Percentiles rank a stretch among this genome's conserved stretches.
These are phyloP conservation scores for Heterocephalus glaber DNA, from an alignment of 2,113 vertebrate genomes.

Conservation along the genomic window DNA sequence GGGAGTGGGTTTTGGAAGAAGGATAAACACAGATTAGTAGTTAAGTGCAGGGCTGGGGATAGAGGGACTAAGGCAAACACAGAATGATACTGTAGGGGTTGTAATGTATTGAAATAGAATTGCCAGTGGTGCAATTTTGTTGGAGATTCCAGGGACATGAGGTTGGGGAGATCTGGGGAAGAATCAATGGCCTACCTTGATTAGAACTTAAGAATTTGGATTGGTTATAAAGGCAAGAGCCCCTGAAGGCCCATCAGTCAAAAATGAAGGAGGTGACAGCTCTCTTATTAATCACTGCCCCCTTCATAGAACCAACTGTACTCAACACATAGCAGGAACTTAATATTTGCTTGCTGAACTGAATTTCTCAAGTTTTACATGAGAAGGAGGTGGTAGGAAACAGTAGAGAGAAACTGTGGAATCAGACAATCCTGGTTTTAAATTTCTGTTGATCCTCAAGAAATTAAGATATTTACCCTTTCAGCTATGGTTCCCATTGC, in stretches of 20 bases:
- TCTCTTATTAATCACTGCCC: not conserved
- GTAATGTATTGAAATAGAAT: not conserved
- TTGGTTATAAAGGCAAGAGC: not conserved
- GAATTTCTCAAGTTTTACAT: not conserved
- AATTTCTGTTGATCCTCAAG: not conserved
- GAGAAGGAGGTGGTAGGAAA: not conserved
- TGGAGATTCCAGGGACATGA: not conserved
- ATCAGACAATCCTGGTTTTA: not conserved
- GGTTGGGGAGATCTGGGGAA: not conserved
- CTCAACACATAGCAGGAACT: not conserved
- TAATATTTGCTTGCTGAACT: not conserved
- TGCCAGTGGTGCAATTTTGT: not conserved
- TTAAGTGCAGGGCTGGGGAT: not conserved
- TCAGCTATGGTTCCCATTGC: not conserved
- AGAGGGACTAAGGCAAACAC: not conserved
- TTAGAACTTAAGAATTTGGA: not conserved
- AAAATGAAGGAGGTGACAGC: not conserved
- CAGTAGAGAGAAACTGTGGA: not conserved
- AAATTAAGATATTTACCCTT: conserved; percentile 48
- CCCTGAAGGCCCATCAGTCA: not conserved
- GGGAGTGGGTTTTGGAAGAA: not conserved
- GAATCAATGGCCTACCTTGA: not conserved
- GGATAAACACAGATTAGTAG: not conserved
- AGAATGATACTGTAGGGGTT: not conserved
- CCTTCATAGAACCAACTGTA: not conserved